Conservation (phyloP, 2,797 vertebrate species). For the Spinibarbus caldwelli region DNA sequence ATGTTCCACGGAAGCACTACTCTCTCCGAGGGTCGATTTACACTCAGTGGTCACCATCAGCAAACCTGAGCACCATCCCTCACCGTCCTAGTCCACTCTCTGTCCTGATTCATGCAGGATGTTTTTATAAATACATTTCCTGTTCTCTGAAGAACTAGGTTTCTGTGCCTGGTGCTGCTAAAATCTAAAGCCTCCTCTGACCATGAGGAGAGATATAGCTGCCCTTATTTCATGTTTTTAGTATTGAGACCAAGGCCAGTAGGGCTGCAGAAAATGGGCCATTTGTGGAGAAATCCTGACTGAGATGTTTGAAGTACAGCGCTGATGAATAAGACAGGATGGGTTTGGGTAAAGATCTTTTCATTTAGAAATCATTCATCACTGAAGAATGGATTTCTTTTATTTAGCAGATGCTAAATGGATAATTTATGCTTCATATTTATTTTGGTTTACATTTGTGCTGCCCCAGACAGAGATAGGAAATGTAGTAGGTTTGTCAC, state of each 20-base stretch:
- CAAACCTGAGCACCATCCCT: background rate
- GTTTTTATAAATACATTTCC: constrained; percentile 33
- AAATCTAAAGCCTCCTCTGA: constrained; percentile 39
- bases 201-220: constrained; percentile 40
- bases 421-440: background rate
- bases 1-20: background rate
- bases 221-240: constrained; percentile 41
- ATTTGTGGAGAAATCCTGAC: background rate
- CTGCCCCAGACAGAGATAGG: background rate
- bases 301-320: constrained; percentile 8
- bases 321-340: too few relatives aligned
- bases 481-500: too few relatives aligned
- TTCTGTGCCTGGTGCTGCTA: constrained; percentile 51
- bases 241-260: constrained; percentile 25
- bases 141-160: constrained; percentile 49
- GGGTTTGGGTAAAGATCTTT: constrained; percentile 19
- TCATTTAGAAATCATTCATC: constrained; percentile 8
- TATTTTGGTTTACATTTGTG: background rate
- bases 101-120: constrained; percentile 26
- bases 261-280: constrained; percentile 30
- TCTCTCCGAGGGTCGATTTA: background rate
- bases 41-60: background rate
- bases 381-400: constrained; percentile 1
- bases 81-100: background rate
- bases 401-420: background rate